A percentile compares a stretch with the other conserved stretches of the same genome.
phyloP scores from a whole-genome alignment of 2,797 vertebrate species.

The Pseudocheirus occidentalis region DNA sequence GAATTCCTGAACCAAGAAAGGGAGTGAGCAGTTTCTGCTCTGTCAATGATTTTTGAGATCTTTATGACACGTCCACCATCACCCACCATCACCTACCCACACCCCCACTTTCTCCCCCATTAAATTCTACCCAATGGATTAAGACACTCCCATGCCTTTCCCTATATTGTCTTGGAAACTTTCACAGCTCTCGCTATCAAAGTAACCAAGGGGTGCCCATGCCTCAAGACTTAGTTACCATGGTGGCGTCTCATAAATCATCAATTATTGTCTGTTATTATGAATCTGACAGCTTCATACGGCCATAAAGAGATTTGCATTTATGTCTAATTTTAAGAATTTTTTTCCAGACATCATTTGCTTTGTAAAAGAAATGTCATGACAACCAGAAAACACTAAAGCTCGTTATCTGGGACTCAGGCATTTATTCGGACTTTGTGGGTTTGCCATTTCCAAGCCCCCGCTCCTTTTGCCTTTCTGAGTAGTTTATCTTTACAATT shows the following conservation, averaged over 20 bases:
- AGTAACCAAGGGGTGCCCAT: slow-evolving; percentile 78
- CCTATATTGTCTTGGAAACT: slow-evolving; percentile 57
- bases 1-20: neutral
- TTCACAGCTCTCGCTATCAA: slow-evolving; percentile 75
- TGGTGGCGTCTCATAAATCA: slow-evolving; percentile 89
- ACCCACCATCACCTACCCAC: neutral
- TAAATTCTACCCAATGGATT: slow-evolving; percentile 35
- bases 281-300: slow-evolving; percentile 85
- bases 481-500: slow-evolving; percentile 85
- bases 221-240: slow-evolving; percentile 84
- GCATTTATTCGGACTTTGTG: slow-evolving; percentile 79
- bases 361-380: slow-evolving; percentile 86
- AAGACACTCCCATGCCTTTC: slow-evolving; percentile 51
- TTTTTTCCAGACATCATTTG: slow-evolving; percentile 82
- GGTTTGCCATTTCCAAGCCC: slow-evolving; percentile 81
- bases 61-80: neutral
- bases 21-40: slow-evolving; percentile 18
- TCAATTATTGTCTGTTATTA: slow-evolving; percentile 87
- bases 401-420: slow-evolving; percentile 83
- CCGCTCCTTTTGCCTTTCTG: slow-evolving; percentile 84
- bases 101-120: neutral
- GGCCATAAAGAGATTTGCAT: slow-evolving; percentile 85
- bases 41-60: slow-evolving; percentile 31
- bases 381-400: slow-evolving; percentile 84
- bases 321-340: slow-evolving; percentile 85